Conservation (phyloP, 2,888 invertebrate species). For the Acanthosoma haemorrhoidale region DNA sequence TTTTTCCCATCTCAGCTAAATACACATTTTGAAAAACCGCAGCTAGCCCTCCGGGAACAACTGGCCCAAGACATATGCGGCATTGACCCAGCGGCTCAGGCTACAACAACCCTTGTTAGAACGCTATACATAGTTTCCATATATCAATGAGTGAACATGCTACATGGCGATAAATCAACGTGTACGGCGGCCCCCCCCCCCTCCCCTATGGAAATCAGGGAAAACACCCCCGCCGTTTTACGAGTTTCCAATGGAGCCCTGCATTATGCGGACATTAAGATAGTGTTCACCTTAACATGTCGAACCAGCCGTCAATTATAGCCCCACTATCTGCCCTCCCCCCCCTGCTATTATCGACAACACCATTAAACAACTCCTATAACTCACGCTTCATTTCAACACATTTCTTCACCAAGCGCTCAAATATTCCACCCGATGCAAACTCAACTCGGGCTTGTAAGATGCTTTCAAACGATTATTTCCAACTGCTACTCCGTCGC, state of each 20-base stretch:
- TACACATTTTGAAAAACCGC: no score
- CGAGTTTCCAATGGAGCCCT: conserved; percentile 11
- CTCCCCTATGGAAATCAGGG: conserved; percentile 21
- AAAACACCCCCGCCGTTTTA: conserved; percentile 6
- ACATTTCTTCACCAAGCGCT: neutral
- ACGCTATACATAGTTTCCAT: neutral
- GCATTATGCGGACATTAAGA: conserved; percentile 15
- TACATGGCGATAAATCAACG: no score
- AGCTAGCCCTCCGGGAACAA: no score
- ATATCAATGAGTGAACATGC: neutral
- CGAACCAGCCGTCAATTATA: neutral
- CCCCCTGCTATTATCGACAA: neutral
- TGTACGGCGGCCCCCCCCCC: no score
- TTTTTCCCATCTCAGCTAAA: no score
- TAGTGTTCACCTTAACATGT: neutral
- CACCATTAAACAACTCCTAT: neutral
- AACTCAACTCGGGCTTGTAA: no score
- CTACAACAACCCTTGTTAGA: neutral
- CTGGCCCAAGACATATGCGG: no score
- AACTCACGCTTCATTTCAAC: neutral
- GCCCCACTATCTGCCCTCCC: neutral
- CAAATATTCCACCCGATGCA: neutral
- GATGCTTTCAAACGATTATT: no score
- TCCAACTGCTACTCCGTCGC: no score
- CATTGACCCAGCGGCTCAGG: no score